phyloP scores from a whole-genome alignment of 2,888 invertebrate species.

The Caenorhabditis uteleia region DNA sequence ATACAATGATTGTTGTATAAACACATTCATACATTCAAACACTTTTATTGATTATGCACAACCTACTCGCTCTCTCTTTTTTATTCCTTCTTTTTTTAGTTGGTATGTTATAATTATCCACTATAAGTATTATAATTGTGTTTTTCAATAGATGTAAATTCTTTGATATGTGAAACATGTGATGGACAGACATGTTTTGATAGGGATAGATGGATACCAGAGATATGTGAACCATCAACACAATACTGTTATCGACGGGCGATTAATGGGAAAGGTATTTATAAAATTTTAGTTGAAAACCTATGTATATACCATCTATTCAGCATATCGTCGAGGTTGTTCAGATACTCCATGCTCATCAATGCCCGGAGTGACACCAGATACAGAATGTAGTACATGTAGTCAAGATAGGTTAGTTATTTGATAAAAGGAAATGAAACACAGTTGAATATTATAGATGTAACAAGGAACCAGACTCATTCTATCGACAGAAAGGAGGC shows the following conservation, averaged over 20 bases:
- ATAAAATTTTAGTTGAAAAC: neutral
- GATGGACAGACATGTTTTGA: constrained; percentile 28
- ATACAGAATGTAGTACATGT: constrained; percentile 30
- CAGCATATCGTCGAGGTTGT: constrained; percentile 31
- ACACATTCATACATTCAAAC: no score
- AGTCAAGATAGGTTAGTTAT: constrained; percentile 25
- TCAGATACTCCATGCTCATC: constrained; percentile 24
- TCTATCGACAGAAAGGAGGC: constrained; percentile 23
- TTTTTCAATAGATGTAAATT: no score
- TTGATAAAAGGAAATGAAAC: no score
- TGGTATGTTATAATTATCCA: no score
- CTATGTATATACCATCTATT: neutral
- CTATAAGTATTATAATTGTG: no score
- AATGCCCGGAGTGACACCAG: constrained; percentile 20
- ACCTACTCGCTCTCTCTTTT: no score
- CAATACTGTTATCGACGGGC: constrained; percentile 29
- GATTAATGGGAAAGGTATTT: constrained; percentile 5
- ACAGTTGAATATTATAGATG: constrained; percentile 7
- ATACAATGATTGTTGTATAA: no score
- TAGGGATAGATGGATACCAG: constrained; percentile 29
- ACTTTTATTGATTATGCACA: no score
- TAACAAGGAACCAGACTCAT: constrained; percentile 29
- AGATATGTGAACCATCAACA: constrained; percentile 23
- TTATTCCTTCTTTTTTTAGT: no score
- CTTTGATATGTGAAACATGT: constrained; percentile 26